Evolutionary conservation across 1,140 invertebrate species (phyloP), one percentile per base, ranked within the genome.

Genomic region (Chironomus tepperi): DNA sequence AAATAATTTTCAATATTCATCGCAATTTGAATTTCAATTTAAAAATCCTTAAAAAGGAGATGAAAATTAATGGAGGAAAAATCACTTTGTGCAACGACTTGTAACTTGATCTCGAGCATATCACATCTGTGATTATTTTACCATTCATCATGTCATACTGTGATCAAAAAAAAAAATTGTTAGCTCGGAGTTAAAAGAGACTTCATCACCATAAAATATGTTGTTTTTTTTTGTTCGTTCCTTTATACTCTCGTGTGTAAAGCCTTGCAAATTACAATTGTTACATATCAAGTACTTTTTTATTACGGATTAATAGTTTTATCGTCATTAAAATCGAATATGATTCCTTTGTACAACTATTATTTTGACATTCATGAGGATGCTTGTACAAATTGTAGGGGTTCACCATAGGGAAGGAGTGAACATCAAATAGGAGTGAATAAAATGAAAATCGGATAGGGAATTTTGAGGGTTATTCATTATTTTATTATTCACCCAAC

Each of bases 111-210:
- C 47, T 57, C 3, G n/a, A 57, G n/a, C n/a, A 57, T 57, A 70
- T 70, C 65, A 70, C 65, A 70, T 70, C 65, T 70, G 65, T 70
- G 65, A 70, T 70, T 70, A 70, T 70, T 70, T 70, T 70, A 10
- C 65, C n/a, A 70, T 70, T 70, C 19, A 21, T 70, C 65, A 19
- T 21, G 65, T 70, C 47, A 57, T n/a, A 57, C 47, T 57, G 47
- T 57, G 47, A 57, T 34, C 24, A 34, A 34, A n/a, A 10, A 57
- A n/a, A 57, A 70, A 70, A 21, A 18, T 18, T 7, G n/a, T n/a
- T n/a, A n/a, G 65, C n/a, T 18, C 18, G 0, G 65, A 70, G 16
- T 21, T 15, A 34, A 34, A 34, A 34, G 47, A 57, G 47, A 57
- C 47, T 57, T 70, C 65, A 70, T 70, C 65, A 70, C 65, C 65